Evolutionary conservation across 2,797 vertebrate species (phyloP).

Genomic region (Carcharodon carcharias): DNA sequence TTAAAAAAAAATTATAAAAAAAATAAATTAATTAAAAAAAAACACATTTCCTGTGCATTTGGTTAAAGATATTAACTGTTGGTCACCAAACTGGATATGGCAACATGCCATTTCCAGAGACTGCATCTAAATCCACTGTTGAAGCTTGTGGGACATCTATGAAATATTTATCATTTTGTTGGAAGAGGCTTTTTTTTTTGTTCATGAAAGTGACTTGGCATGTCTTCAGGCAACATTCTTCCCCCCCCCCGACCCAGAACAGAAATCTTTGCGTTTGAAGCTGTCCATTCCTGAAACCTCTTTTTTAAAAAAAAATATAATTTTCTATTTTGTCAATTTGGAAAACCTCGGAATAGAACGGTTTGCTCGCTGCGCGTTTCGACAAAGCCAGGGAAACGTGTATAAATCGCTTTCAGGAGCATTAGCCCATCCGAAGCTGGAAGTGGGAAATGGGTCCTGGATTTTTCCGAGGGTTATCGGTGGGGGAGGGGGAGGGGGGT

Average conservation of each 20-base stretch:
- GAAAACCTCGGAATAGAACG: neutral
- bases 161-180: conserved; percentile 38
- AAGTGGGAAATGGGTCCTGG: too few relatives aligned
- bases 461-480: too few relatives aligned
- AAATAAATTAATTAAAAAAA: conserved; percentile 39
- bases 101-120: neutral
- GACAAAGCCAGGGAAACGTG: neutral
- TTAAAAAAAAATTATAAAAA: conserved; percentile 22
- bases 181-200: conserved; percentile 44
- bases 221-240: conserved; percentile 43
- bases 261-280: neutral
- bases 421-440: too few relatives aligned
- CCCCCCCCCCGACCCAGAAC: neutral
- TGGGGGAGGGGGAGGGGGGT: too few relatives aligned
- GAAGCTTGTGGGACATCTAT: neutral
- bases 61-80: conserved; percentile 40
- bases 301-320: neutral
- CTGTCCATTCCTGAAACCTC: neutral
- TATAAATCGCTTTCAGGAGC: neutral
- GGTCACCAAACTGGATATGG: neutral
- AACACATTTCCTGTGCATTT: conserved; percentile 54
- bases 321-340: neutral
- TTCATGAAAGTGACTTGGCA: conserved; percentile 48
- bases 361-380: neutral
- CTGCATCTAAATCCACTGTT: neutral